Base-by-base conservation (phyloP, 2,113 vertebrate species). In the Pseudopipra pipra region DNA sequence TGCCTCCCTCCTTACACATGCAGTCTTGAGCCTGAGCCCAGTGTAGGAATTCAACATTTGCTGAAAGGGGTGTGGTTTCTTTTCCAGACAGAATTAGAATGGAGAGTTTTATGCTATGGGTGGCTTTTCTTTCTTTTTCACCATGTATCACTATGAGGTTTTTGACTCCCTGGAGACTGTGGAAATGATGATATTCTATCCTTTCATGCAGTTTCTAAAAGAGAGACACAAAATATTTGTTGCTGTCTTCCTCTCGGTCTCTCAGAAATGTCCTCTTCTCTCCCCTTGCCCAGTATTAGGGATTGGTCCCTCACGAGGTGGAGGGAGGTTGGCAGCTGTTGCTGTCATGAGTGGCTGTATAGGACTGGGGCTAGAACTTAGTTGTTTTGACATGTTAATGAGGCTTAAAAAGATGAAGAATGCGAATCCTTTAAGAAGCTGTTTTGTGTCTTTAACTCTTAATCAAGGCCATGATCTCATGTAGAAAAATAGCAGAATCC, bases 401-500 rank as follows among this genome's bases (percentile, higher is more conserved):
- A 96, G 85, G 47, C 59, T 77, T 68, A 16, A 95, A 72, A 71
- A 80, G 46, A 37, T 85, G 46, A 87, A 90, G 71, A 75, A 85
- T 87, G 59, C 9, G 17, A 80, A 81, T 95, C 80, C 81, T 86
- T 92, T 62, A 93, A 90, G 86, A 95, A 85, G 71, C 76, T 86
- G 94, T 83, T 81, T 88, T 93, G n/a, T 86, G 77, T 97, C 61
- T 96, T 97, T 97, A 93, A 95, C 95, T 96, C 88, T 91, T 87
- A 72, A 91, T 58, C 35, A 97, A 99, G 99, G 98, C 98, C 59
- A 99, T 99, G 98, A 98, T 99, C 85, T 97, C 98, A 91, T 99
- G 98, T 95, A 97, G 99, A 96, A 99, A 98, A 96, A 98, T 99
- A 84, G 98, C 98, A 75, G 99, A 99, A 96, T 98, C 98, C 31